Base-by-base conservation (phyloP, 2,113 vertebrate species). In the Sylvilagus bachmani region DNA sequence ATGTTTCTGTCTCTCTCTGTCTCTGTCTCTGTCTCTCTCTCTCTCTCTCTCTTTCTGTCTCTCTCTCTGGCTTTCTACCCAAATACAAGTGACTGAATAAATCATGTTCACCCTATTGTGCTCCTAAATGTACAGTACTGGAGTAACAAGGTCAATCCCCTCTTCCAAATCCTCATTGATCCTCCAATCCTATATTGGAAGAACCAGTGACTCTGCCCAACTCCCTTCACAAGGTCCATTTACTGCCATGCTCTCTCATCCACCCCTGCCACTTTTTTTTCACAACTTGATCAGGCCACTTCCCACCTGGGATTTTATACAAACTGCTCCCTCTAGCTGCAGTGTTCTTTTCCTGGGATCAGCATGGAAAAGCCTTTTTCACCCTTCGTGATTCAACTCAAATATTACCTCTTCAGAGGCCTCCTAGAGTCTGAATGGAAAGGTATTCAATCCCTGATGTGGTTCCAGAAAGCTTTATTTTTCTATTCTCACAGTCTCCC, bases 111-210 rank as follows among this genome's bases (percentile, higher is more conserved):
- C 6, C 29, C 53, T 75, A 67, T 55, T 16, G 27, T 29, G 5
- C 9, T 24, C 2, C 24, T 84, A 64, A 70, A 58, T 11, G 38
- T 9, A 10, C 6, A 17, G 4, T 24, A 29, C 67, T 31, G 49
- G 33, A 14, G 2, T 36, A 3, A 31, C 6, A 33, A 36, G 21
- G 10, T 19, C 10, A 31, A 4, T 64, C 3, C 16, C 11, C 29
- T 53, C 3, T 87, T 51, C 64, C 31, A 16, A 1, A 22, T 61
- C 21, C 11, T 22, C 27, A 9, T 10, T 19, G 17, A 5, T 1
- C 19, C 67, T 36, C 10, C 2, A 0, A 3, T 21, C 7, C 61
- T 8, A 0, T 0, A 0, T 12, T 19, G 33, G 17, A 71, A 53
- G 8, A 31, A 17, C 6, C 12, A 36, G 10, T 3, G 51, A 16